Evolutionary conservation across 2,797 vertebrate species (phyloP), one percentile per base, ranked within the genome.

Genomic region (Sebastes steindachneri): DNA sequence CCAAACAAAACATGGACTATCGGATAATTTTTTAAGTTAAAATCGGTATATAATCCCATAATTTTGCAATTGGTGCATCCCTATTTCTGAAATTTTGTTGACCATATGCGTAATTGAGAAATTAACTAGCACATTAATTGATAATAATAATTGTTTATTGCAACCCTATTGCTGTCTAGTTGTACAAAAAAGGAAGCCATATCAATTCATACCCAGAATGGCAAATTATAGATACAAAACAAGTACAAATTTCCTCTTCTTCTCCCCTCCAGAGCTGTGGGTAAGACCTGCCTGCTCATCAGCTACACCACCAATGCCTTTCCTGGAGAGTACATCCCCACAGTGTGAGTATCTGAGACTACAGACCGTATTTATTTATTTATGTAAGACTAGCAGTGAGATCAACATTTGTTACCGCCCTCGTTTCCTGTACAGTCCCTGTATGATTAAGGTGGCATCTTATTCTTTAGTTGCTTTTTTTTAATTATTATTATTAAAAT

Each of bases 241-340:
- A 21, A 63, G 9, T 60, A 33, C 0, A 74, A 57, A 48, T 37
- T 64, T 33, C 10, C 17, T 60, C 7, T 77, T 33, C 60, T 59
- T 83, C 51, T 80, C 54, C 6, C 51, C 90, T 94, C 57, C 95
- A 98, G 97, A 92, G 98, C 98, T 95, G 98, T 99, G 95, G 98
- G 98, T 97, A 99, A 99, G 95, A 99, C 98, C 86, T 99, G 98
- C 94, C 96, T 99, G 80, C 97, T 99, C 93, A 99, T 99, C 97
- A 99, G 98, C 93, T 99, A 99, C 76, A 99, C 98, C 60, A 99
- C 98, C 96, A 99, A 99, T 96, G 98, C 98, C 4, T 99, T 99
- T 92, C 98, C 98, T 72, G 98, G 98, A 94, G 98, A 99, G 83
- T 99, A 99, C 81, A 99, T 99, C 94, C 98, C 98, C 89, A 99